These are phyloP conservation scores for Napeogenes inachia DNA, from an alignment of 2,888 invertebrate species.

Conservation along the genomic window DNA sequence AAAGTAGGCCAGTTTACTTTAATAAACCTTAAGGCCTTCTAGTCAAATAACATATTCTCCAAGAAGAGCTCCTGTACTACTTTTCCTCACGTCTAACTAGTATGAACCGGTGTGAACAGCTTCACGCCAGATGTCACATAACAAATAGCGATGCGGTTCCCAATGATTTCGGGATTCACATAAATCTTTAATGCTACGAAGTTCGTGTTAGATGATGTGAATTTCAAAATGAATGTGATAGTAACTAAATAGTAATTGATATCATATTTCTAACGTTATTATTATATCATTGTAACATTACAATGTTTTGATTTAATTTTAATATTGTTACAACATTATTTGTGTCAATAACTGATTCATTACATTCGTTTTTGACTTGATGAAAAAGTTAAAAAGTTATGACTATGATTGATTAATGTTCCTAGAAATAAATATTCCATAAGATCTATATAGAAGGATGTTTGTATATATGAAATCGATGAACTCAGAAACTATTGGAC, in stretches of 20 bases:
- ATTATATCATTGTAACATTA: too few species aligned
- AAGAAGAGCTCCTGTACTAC: constrained; percentile 4
- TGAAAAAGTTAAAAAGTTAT: too few species aligned
- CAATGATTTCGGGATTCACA: constrained; percentile 54
- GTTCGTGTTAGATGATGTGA: constrained; percentile 29
- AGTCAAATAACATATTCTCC: neutral
- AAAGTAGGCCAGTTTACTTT: neutral
- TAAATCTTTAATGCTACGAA: constrained; percentile 41
- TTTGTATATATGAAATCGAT: too few species aligned
- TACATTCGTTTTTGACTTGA: too few species aligned
- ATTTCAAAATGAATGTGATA: constrained; percentile 10
- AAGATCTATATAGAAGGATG: too few species aligned
- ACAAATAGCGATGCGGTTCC: constrained; percentile 60
- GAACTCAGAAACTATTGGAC: too few species aligned
- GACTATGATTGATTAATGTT: too few species aligned
- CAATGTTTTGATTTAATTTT: too few species aligned
- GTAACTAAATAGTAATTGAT: neutral
- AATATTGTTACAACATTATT: too few species aligned
- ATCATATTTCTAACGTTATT: too few species aligned
- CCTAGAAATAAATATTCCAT: too few species aligned
- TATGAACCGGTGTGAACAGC: constrained; percentile 51
- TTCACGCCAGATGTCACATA: constrained; percentile 57
- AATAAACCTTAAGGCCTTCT: neutral
- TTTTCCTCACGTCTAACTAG: constrained; percentile 36
- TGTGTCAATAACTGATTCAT: too few species aligned